These are phyloP conservation scores for Amia ocellicauda DNA, from an alignment of 2,113 vertebrate species.

Conservation along the genomic window DNA sequence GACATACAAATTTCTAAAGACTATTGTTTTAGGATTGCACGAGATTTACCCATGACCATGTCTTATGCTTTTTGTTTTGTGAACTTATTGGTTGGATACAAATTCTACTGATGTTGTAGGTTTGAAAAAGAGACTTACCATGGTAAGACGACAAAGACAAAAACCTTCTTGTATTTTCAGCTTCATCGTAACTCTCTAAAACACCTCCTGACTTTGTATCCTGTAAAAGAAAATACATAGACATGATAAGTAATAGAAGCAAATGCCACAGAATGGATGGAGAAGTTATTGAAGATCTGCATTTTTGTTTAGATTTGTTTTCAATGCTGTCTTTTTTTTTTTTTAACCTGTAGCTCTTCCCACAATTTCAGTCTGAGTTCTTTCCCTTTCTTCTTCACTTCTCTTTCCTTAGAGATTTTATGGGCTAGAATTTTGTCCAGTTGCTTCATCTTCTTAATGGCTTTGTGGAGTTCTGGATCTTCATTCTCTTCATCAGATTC, in stretches of 20 bases:
- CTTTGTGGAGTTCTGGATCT: slow-evolving; percentile 62
- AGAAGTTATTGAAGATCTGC: background rate
- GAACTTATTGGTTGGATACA: too few relatives aligned
- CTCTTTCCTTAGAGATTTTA: slow-evolving; percentile 62
- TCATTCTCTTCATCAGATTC: slow-evolving; percentile 41
- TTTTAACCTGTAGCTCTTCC: slow-evolving; percentile 75
- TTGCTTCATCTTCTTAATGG: slow-evolving; percentile 72
- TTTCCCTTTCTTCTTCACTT: slow-evolving; percentile 69
- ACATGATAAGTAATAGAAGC: background rate
- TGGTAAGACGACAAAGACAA: slow-evolving; percentile 59
- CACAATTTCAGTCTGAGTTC: slow-evolving; percentile 74
- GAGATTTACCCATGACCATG: too few relatives aligned
- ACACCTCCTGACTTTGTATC: slow-evolving; percentile 31
- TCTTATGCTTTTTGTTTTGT: too few relatives aligned
- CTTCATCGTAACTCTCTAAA: slow-evolving; percentile 62
- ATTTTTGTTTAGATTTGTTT: slow-evolving; percentile 36
- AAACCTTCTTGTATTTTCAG: slow-evolving; percentile 77
- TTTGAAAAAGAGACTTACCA: slow-evolving; percentile 40
- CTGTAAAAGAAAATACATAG: slow-evolving; percentile 18
- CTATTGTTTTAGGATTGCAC: too few relatives aligned
- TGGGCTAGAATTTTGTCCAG: slow-evolving; percentile 75
- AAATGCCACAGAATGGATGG: too few relatives aligned
- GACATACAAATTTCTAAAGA: too few relatives aligned
- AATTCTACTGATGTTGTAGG: too few relatives aligned
- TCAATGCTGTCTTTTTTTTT: background rate